phyloP scores from a whole-genome alignment of 2,888 invertebrate species.

The Aphidoletes aphidimyza region DNA sequence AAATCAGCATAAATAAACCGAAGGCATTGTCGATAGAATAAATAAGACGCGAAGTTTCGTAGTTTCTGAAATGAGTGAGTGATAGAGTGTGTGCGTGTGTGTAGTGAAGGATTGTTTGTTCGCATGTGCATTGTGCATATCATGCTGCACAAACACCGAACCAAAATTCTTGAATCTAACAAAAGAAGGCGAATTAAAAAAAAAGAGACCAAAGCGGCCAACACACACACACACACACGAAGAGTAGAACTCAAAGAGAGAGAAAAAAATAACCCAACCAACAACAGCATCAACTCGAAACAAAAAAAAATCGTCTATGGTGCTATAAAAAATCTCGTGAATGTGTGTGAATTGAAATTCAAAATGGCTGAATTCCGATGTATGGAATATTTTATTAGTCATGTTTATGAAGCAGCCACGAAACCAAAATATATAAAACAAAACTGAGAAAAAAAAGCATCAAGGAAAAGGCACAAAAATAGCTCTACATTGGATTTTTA shows the following conservation, averaged over 20 bases:
- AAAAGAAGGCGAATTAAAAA: not conserved
- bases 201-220: conserved; percentile 31
- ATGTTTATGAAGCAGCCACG: conserved; percentile 22
- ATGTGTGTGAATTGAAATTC: conserved; percentile 42
- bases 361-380: conserved; percentile 49
- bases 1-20: conserved; percentile 44
- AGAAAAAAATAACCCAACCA: not conserved
- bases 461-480: conserved; percentile 33
- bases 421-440: not conserved
- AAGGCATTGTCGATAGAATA: not conserved
- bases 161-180: not conserved
- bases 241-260: not conserved
- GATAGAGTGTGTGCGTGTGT: no score
- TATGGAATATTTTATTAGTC: conserved; percentile 49
- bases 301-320: not conserved
- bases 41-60: not conserved
- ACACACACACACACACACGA: no score
- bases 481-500: conserved; percentile 39
- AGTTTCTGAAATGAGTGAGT: not conserved
- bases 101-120: not conserved
- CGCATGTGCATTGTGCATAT: conserved; percentile 45
- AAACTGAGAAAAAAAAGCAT: not conserved
- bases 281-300: not conserved
- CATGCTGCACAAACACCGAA: conserved; percentile 13
- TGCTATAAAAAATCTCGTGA: not conserved